Conservation (phyloP, 2,113 vertebrate species). For the Athene noctua region DNA sequence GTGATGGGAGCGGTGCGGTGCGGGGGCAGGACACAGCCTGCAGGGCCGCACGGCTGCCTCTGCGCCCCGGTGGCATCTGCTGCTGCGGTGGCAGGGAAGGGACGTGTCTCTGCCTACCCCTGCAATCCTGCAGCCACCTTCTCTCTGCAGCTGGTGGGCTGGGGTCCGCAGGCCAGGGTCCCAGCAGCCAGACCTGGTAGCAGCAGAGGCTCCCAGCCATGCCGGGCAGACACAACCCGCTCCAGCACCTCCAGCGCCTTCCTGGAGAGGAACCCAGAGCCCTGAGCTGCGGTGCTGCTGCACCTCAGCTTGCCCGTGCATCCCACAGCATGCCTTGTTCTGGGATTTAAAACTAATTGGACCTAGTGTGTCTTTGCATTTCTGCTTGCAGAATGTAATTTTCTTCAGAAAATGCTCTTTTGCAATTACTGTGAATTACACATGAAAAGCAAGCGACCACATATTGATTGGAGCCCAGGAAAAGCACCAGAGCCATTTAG, state of each 20-base stretch:
- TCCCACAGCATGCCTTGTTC: background rate
- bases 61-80: rapidly evolving
- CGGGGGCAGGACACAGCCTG: background rate
- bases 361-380: constrained; percentile 18
- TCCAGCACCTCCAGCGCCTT: background rate
- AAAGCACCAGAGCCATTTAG: constrained; percentile 71
- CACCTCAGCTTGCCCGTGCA: background rate
- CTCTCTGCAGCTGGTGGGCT: background rate
- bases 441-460: constrained; percentile 46
- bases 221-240: background rate
- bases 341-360: constrained; percentile 28
- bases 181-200: background rate
- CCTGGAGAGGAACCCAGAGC: background rate
- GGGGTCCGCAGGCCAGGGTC: background rate
- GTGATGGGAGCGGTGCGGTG: background rate
- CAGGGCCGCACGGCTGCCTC: background rate
- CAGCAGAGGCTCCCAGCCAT: background rate
- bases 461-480: constrained; percentile 69
- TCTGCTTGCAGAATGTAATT: constrained; percentile 64
- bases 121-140: background rate
- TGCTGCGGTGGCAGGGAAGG: background rate
- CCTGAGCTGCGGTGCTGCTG: background rate
- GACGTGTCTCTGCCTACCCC: background rate
- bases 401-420: constrained; percentile 55
- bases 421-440: constrained; percentile 75